These are phyloP conservation scores for Oreochromis aureus DNA, from an alignment of 2,113 vertebrate species.

Conservation along the genomic window DNA sequence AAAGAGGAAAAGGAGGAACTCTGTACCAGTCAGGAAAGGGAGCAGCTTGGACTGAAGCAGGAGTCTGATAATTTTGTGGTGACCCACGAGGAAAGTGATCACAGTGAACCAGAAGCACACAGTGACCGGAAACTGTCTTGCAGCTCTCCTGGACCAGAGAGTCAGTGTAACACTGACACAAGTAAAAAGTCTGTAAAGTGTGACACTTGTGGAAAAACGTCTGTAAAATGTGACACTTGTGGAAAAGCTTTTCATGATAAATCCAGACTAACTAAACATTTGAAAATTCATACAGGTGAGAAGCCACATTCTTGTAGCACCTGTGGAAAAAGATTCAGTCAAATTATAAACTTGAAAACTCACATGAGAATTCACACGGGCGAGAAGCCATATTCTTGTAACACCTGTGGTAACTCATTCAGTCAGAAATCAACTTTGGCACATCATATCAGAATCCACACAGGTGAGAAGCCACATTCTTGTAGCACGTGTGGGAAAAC, in stretches of 20 bases:
- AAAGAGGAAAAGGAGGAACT: neutral
- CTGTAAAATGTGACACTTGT: neutral
- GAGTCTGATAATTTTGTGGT: neutral
- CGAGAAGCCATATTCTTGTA: neutral
- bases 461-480: neutral
- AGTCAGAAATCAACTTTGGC: neutral
- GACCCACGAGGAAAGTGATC: neutral
- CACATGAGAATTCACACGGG: neutral
- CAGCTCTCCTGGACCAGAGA: neutral
- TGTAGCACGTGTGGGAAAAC: neutral
- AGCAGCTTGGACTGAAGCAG: neutral
- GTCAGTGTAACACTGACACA: neutral
- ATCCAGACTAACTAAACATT: neutral
- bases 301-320: neutral
- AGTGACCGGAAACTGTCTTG: neutral
- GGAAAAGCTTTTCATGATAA: neutral
- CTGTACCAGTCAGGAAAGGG: neutral
- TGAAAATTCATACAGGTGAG: neutral
- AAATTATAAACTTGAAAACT: neutral
- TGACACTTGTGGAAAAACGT: neutral
- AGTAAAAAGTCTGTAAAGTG: neutral
- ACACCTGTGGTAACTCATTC: neutral
- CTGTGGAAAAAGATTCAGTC: neutral
- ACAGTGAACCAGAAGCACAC: neutral
- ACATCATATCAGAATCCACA: rapidly evolving